Base-by-base conservation (phyloP, 2,113 vertebrate species). In the Thalassoma bifasciatum region DNA sequence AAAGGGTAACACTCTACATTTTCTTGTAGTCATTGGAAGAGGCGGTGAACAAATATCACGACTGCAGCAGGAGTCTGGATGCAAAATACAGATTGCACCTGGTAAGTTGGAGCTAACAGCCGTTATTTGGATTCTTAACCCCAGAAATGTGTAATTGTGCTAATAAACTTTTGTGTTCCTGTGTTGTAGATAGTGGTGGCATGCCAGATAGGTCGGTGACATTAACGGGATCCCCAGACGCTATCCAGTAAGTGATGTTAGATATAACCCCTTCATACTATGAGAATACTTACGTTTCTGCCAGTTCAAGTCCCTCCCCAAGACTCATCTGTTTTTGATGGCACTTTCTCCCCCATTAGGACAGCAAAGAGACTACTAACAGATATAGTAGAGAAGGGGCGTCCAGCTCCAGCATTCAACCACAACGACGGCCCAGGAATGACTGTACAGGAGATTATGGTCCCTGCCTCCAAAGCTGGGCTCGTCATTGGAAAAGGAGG, bases 1-100 rank as follows among this genome's bases (percentile, higher is more conserved):
- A 16, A 1, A 4, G 23, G 58, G 36, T 64, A 77, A 81, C 16
- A 4, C 79, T 0, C 75, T 74, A 75, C 86, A n/a, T 19, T 36
- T 22, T 21, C 74, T 42, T 79, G 0, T 87, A 99, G 98, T 99
- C 83, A 99, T 99, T 90, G 98, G 97, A 85, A 95, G 98, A 95
- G 98, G 98, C 44, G 98, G 98, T n/a, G 98, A 99, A 88, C 97
- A 99, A 85, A 99, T 99, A 61, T 99, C 97, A 3, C 96, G 97
- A 24, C 95, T 99, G 88, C 98, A 99, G 66, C 98, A 99, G 23
- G 98, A 99, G 60, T 99, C 97, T 65, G 97, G 97, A 65, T 99
- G 98, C 88, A 99, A 99, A 95, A 99, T 99, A 96, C 98, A 99
- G 90, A 99, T 99, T 72, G 96, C 98, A 9, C 97, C 97, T 65